These are phyloP conservation scores for Desmophyllum pertusum DNA, from an alignment of 92 coral and sea anemone genomes.

Conservation along the genomic window DNA sequence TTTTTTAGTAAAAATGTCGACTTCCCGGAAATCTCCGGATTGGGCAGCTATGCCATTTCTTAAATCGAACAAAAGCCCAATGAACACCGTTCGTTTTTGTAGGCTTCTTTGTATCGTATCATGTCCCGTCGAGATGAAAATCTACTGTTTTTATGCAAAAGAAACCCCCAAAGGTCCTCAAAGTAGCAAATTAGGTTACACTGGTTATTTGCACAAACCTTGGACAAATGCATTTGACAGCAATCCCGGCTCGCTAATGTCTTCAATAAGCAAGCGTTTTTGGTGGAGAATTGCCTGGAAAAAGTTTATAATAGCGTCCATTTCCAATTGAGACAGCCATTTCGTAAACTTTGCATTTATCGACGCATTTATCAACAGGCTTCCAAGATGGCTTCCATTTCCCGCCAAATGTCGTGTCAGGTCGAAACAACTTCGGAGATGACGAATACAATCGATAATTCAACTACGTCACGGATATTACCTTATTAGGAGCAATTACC, in stretches of 20 bases:
- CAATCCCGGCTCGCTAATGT: slow-evolving; percentile 36
- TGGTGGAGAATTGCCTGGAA: slow-evolving; percentile 10
- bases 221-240: slow-evolving; percentile 32
- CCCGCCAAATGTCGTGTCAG: slow-evolving; percentile 34
- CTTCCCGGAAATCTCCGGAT: too few species aligned
- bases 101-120: too few species aligned
- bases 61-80: too few species aligned
- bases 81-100: too few species aligned
- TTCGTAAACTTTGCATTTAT: not conserved
- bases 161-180: not conserved
- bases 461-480: not conserved
- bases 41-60: too few species aligned
- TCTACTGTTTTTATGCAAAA: not conserved
- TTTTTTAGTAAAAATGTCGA: too few species aligned
- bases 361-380: not conserved
- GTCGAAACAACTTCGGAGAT: slow-evolving; percentile 42
- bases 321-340: slow-evolving; percentile 41
- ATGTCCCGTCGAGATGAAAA: too few species aligned
- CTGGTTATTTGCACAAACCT: slow-evolving; percentile 11
- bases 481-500: slow-evolving; percentile 14
- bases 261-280: slow-evolving; percentile 30
- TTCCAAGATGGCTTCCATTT: slow-evolving; percentile 24
- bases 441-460: not conserved
- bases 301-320: slow-evolving; percentile 35
- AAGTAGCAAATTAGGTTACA: not conserved